A percentile compares a stretch with the other conserved stretches of the same genome.
These are phyloP conservation scores for Ormyrus rosae DNA, from an alignment of 2,888 invertebrate genomes.

Conservation along the genomic window DNA sequence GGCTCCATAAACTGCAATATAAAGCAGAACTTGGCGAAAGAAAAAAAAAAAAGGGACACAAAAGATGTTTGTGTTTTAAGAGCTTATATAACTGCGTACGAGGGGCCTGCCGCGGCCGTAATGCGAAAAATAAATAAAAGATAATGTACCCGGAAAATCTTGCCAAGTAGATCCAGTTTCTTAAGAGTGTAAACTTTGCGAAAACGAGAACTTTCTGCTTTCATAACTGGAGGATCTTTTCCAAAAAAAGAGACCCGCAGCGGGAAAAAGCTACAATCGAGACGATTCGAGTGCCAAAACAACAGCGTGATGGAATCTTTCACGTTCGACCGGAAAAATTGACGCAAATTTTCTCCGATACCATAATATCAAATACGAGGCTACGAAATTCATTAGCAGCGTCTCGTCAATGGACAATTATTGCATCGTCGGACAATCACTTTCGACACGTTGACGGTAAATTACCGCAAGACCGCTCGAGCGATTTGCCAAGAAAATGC, in stretches of 20 bases:
- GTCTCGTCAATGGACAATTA: background rate
- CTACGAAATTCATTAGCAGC: background rate
- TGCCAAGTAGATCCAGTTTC: constrained; percentile 19
- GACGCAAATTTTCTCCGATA: no score
- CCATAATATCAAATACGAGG: background rate
- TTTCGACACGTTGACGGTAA: no score
- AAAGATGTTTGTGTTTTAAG: constrained; percentile 20
- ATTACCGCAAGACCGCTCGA: no score
- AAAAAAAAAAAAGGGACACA: background rate
- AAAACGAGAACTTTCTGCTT: background rate
- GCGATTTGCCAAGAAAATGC: no score
- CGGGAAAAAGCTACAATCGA: background rate
- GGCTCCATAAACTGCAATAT: no score
- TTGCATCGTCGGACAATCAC: no score
- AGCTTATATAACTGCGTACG: constrained; percentile 2
- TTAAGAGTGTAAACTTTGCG: constrained; percentile 18
- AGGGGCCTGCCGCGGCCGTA: background rate
- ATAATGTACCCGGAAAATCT: constrained; percentile 31
- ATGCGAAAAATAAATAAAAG: constrained; percentile 9
- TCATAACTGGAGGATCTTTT: background rate
- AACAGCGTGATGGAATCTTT: background rate
- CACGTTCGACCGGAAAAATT: no score
- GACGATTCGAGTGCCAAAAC: background rate
- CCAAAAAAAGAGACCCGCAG: no score
- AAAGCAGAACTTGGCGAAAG: no score